Evolutionary conservation across 2,888 invertebrate species (phyloP), one percentile per base, ranked within the genome.

Genomic region (Sinhomidia bicolor): DNA sequence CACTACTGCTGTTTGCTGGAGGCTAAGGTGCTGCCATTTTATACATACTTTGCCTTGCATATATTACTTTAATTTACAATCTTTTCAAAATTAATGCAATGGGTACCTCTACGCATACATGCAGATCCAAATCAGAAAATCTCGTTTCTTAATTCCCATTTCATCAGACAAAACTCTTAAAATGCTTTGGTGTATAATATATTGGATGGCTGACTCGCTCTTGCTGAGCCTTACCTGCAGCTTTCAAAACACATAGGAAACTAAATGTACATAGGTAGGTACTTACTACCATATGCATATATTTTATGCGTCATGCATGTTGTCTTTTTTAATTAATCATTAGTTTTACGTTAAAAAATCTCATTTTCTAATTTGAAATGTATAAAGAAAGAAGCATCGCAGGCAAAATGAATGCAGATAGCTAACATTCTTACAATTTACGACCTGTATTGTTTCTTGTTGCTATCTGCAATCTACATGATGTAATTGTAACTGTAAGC

Each of bases 301-400:
- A 41, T 74, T 83, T 83, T 60, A 60, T 57, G 74, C 83, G 71
- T 82, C 57, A 23, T 9, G 57, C 12, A 47, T 78, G n/a, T 78
- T 65, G 76, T 78, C 65, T 76, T 65, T 76, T 85, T 78, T 78
- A 76, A 84, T 85, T 85, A 84, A 84, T 84, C 62, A 84, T 84
- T 74, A 84, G 51, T 44, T 84, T 74, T 57, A 26, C 41, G 57
- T 36, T 36, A 36, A 71, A 80, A 80, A 83, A 23, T 12, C 26
- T 60, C 17, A 80, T 57, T 60, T 60, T 80, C 36, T 41, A 80
- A 60, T 41, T 36, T 20, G 44, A 68, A 65, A 41, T 51, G 26
- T 51, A 26, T 26, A 26, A 76, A 47, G 76, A 51, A n/a, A 14
- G 51, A 5, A 12, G 23, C 71, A 9, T 65, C 14, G 20, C 3